A percentile compares a stretch with the other conserved stretches of the same genome.
phyloP scores from a whole-genome alignment of 2,113 vertebrate genomes.

The Philantomba maxwellii region DNA sequence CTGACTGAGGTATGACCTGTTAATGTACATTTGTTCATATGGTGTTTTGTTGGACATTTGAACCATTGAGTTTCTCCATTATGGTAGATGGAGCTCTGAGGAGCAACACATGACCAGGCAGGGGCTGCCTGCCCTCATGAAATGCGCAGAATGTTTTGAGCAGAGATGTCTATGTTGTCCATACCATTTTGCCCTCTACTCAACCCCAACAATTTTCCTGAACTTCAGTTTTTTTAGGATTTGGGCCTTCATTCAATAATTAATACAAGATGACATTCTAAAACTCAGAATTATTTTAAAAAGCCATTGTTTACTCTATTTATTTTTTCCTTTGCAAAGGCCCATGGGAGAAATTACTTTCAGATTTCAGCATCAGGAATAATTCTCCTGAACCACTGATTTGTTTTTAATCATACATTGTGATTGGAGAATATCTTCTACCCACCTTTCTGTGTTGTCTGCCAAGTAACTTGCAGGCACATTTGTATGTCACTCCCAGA shows the following conservation, averaged over 20 bases:
- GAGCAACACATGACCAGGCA: background rate
- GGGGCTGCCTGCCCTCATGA: background rate
- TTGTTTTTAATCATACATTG: background rate
- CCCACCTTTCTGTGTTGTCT: background rate
- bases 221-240: background rate
- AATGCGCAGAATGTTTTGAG: background rate
- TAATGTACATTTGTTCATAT: background rate
- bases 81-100: background rate
- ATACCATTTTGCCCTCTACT: background rate
- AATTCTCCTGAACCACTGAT: background rate
- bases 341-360: background rate
- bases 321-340: background rate
- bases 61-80: background rate
- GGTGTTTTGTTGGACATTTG: background rate
- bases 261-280: background rate
- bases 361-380: background rate
- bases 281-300: slow-evolving; percentile 31
- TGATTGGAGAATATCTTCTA: background rate
- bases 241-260: background rate
- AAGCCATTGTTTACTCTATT: background rate
- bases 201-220: background rate
- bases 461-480: background rate
- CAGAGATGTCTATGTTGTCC: background rate
- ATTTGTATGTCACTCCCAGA: background rate
- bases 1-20: background rate